Conservation (phyloP, 2,888 invertebrate species). For the Hermaeophaga mercurialis region DNA sequence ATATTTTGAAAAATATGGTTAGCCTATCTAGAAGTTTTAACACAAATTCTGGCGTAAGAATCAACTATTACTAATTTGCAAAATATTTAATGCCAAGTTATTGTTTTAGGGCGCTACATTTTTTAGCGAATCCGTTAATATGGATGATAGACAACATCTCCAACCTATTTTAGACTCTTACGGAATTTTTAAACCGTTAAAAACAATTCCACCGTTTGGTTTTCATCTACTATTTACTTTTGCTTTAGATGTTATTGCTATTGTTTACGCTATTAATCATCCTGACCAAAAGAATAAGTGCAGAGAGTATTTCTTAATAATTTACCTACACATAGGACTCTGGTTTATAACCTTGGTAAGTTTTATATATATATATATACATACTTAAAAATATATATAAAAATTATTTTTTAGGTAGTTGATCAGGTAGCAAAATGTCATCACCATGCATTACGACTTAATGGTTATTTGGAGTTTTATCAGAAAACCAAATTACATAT, state of each 20-base stretch:
- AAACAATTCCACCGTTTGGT: conserved; percentile 50
- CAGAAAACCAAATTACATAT: conserved; percentile 65
- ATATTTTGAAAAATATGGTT: conserved; percentile 41
- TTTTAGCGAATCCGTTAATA: conserved; percentile 55
- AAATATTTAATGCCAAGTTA: conserved; percentile 48
- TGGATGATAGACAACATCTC: conserved; percentile 53
- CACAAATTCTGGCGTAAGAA: conserved; percentile 49
- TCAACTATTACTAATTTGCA: conserved; percentile 25
- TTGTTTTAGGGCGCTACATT: conserved; percentile 55
- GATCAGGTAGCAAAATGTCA: conserved; percentile 64
- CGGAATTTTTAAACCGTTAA: conserved; percentile 54
- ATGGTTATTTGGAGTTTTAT: conserved; percentile 73
- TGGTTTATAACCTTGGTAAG: conserved; percentile 66
- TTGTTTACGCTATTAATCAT: conserved; percentile 52
- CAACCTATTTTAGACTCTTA: conserved; percentile 55
- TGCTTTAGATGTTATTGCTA: conserved; percentile 51
- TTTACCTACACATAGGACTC: conserved; percentile 63
- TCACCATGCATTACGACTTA: conserved; percentile 66
- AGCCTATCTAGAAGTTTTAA: conserved; percentile 50
- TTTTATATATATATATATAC: conserved; percentile 4
- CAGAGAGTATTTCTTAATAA: conserved; percentile 64
- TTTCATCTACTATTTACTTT: conserved; percentile 50
- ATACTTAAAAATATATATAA: not conserved
- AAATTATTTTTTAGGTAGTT: conserved; percentile 57
- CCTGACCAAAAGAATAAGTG: conserved; percentile 58